Evolutionary conservation across 64 coral and sea anemone species (phyloP).

Genomic region (Catalaphyllia jardinei): DNA sequence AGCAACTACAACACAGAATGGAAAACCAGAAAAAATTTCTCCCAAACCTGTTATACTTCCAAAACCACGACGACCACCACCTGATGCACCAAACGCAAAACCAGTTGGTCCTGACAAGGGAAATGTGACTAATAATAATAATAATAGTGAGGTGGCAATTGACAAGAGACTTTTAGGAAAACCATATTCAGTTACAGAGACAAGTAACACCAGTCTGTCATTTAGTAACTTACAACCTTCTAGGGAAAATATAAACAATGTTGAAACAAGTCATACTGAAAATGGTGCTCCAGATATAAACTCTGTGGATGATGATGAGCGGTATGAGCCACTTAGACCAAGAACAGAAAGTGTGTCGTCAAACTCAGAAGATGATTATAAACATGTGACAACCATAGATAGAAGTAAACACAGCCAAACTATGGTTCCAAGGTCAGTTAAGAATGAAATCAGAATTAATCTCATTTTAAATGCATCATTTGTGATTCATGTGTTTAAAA

Average conservation of each 20-base stretch:
- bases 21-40: slow-evolving; percentile 9
- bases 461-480: too few relatives aligned
- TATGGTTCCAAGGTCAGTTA: not conserved
- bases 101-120: not conserved
- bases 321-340: slow-evolving; percentile 8
- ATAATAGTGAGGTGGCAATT: not conserved
- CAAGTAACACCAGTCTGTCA: not conserved
- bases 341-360: not conserved
- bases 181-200: not conserved
- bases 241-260: not conserved
- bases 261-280: not conserved
- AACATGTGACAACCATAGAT: not conserved
- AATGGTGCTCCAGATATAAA: not conserved
- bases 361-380: not conserved
- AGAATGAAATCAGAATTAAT: too few relatives aligned
- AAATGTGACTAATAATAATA: not conserved
- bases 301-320: not conserved
- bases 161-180: not conserved
- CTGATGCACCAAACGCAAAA: slow-evolving; percentile 27
- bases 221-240: not conserved
- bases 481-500: too few relatives aligned
- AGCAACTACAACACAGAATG: not conserved
- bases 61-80: slow-evolving; percentile 38
- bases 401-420: not conserved
- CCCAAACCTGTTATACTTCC: slow-evolving; percentile 29